Percentiles rank a stretch among this genome's conserved stretches.
Evolutionary conservation across 1,140 invertebrate genomes (phyloP).

Genomic region (Potamilus streckersoni): DNA sequence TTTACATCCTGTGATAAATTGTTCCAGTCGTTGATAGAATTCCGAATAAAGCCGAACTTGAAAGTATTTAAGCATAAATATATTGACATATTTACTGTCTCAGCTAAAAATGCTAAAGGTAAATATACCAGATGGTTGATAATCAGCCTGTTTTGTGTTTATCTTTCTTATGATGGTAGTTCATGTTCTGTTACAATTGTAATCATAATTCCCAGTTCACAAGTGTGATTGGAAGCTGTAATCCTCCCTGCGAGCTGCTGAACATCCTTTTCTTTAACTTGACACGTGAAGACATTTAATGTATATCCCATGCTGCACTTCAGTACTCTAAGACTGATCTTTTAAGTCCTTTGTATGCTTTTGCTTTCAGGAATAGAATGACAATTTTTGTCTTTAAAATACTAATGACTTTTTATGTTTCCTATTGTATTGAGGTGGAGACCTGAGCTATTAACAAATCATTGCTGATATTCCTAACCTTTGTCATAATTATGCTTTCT

Average conservation of each 20-base stretch:
- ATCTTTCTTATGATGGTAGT: neutral
- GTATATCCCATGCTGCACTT: constrained; percentile 1
- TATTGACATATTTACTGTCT: neutral
- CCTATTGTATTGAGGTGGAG: too few relatives aligned
- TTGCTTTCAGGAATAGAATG: neutral
- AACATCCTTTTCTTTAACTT: neutral
- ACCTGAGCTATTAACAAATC: too few relatives aligned
- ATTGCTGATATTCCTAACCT: too few relatives aligned
- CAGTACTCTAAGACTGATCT: constrained; percentile 11
- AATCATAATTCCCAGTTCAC: neutral
- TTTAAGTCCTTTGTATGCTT: constrained; percentile 14
- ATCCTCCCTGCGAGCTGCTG: neutral
- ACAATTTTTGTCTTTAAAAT: neutral
- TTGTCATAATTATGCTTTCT: too few relatives aligned
- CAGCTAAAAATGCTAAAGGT: neutral
- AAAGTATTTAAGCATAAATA: neutral
- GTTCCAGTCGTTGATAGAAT: neutral
- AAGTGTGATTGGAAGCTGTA: constrained; percentile 7
- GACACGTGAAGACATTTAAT: neutral
- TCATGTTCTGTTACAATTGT: neutral
- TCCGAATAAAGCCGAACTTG: neutral
- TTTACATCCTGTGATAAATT: neutral
- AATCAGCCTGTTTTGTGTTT: neutral
- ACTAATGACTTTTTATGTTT: too few relatives aligned
- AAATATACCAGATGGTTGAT: neutral